Base-by-base conservation (phyloP, 53 echinoderm and acorn worm genomes). In the Echinometra lucunter region DNA sequence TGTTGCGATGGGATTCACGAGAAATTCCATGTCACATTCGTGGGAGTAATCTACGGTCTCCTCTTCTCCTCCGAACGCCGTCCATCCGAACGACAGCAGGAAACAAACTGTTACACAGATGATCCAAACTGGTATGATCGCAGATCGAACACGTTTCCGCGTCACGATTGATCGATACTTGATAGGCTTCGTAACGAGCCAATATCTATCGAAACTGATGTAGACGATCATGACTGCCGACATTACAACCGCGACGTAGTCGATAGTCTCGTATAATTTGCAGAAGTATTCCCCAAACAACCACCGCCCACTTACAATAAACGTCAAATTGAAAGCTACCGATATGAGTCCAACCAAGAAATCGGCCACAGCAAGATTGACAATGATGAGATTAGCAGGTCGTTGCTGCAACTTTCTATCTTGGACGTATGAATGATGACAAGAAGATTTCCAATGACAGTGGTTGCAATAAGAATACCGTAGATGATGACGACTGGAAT, bases 131-230 rank as follows among this genome's bases (percentile, higher is more conserved):
- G 90, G 37, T 90, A 63, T 63, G 28, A 90, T 35, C 0, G 90
- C 90, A 58, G 13, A 60, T 90, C 66, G 58, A 63, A 90, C 90
- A 58, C 90, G 66, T 60, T 90, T 58, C 2, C 58, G 60, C 12
- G 90, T 60, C 37, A 90, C 66, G 21, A 90, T 21, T 90, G 66
- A 90, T 90, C 66, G 90, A 58, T 90, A 34, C 32, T 90, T 90
- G 6, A 90, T 60, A 23, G 58, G 60, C 40, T 63, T 90, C 8
- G 90, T 17, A 37, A 90, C 90, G 1, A 63, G 4, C 37, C 30
- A 90, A 42, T 90, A 90, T 90, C 90, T 58, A 37, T 90, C 90
- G 49, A 90, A 19, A 63, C 90, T 90, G 38, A 90, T 90, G 40
- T 60, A 90, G 7, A 63, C 63, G 25, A 90, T 90, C 60, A 90